Percentiles rank a stretch among this genome's conserved stretches.
These are phyloP conservation scores for Operophtera brumata DNA, from an alignment of 2,888 invertebrate genomes.

Conservation along the genomic window DNA sequence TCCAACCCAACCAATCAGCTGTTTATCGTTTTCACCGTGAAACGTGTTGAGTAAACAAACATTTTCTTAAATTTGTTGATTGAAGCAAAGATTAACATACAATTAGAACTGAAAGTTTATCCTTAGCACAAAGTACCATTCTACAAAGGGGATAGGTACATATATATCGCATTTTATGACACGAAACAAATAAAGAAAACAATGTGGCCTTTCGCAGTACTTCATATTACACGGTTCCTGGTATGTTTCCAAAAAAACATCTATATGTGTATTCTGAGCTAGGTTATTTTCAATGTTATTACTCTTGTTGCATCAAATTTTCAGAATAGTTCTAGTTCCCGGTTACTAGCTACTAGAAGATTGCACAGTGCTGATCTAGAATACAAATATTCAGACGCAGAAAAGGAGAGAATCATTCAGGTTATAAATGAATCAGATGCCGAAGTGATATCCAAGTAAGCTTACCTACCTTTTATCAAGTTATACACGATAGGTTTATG, in stretches of 20 bases:
- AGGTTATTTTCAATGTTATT: conserved; percentile 12
- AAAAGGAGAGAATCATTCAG: conserved; percentile 64
- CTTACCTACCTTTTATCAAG: too few species aligned
- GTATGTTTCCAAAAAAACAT: not conserved
- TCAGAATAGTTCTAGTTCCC: conserved; percentile 37
- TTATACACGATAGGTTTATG: too few species aligned
- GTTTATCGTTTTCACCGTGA: too few species aligned
- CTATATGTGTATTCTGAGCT: not conserved
- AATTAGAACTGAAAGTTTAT: too few species aligned
- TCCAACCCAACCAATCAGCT: too few species aligned
- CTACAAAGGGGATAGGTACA: too few species aligned
- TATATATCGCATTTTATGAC: not conserved
- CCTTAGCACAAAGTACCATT: too few species aligned
- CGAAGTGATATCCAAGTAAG: conserved; percentile 57
- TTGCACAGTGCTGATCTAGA: conserved; percentile 48
- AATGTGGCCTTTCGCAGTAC: conserved; percentile 7
- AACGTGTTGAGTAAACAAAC: too few species aligned
- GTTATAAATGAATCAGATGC: conserved; percentile 59
- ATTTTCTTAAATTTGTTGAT: too few species aligned
- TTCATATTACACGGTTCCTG: not conserved
- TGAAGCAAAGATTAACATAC: too few species aligned
- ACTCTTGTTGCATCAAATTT: conserved; percentile 21
- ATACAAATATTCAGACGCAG: conserved; percentile 55
- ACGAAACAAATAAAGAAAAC: not conserved
- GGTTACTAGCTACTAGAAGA: conserved; percentile 31